These are phyloP conservation scores for Tetanocera ferruginea DNA, from an alignment of 2,888 invertebrate species.

Conservation along the genomic window DNA sequence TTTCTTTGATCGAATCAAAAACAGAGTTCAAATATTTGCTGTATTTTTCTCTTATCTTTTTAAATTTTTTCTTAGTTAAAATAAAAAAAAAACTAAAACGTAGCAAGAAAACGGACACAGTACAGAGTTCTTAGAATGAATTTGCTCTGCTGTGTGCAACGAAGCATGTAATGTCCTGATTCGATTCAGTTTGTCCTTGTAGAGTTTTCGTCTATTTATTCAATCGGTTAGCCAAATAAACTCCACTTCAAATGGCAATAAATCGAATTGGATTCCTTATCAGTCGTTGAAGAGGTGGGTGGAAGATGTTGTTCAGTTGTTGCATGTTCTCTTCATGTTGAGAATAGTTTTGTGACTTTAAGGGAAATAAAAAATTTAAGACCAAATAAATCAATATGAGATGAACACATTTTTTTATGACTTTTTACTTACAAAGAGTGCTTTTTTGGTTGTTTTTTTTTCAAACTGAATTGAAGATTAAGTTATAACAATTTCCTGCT, in stretches of 20 bases:
- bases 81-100: too few species aligned
- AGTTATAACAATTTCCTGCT: too few species aligned
- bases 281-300: neutral
- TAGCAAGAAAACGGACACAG: neutral
- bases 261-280: conserved; percentile 18
- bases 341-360: neutral
- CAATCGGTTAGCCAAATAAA: conserved; percentile 38
- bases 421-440: too few species aligned
- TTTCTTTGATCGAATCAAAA: neutral
- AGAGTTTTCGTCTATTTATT: conserved; percentile 25
- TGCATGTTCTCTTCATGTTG: neutral
- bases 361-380: neutral
- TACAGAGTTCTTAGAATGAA: neutral
- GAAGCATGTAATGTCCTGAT: conserved; percentile 32
- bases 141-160: conserved; percentile 8
- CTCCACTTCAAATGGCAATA: conserved; percentile 28
- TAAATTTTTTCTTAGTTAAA: too few species aligned
- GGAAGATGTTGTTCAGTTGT: too few species aligned
- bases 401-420: too few species aligned
- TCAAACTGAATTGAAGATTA: too few species aligned
- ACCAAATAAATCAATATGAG: too few species aligned
- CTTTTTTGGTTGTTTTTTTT: too few species aligned
- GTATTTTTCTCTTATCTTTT: conserved; percentile 1
- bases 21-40: conserved; percentile 5
- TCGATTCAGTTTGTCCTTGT: conserved; percentile 15